Percentiles rank a stretch among this genome's conserved stretches.
Conservation (phyloP, 2,113 vertebrate genomes). For the Asarcornis scutulata region DNA sequence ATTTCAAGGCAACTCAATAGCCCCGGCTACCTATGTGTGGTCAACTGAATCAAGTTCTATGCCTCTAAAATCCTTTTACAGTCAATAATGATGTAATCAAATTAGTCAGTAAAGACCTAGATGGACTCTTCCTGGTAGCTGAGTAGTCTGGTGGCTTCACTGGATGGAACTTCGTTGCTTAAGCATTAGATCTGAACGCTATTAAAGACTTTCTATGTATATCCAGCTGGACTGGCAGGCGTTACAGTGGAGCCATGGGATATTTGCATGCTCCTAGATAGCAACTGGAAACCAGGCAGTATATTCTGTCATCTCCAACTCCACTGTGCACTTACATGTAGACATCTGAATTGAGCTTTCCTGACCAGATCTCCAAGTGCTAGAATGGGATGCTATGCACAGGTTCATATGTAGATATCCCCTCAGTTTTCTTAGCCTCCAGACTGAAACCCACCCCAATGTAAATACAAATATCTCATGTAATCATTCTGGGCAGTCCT, state of each 20-base stretch:
- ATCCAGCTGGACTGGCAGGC: neutral
- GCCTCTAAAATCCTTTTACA: neutral
- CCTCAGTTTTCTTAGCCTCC: neutral
- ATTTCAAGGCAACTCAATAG: neutral
- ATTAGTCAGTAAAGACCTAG: neutral
- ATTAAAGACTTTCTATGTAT: neutral
- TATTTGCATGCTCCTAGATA: neutral
- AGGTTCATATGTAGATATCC: neutral
- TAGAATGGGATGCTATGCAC: neutral
- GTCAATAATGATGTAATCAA: neutral
- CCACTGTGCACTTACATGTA: neutral
- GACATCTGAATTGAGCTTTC: neutral
- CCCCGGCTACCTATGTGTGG: neutral
- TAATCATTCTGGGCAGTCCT: neutral
- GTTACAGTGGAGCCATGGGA: neutral
- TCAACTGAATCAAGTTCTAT: neutral
- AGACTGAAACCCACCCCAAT: neutral
- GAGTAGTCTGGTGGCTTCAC: neutral
- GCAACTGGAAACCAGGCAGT: neutral
- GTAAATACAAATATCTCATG: neutral
- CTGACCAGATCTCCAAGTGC: neutral
- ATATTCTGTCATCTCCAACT: neutral
- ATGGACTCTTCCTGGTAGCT: neutral
- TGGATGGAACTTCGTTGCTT: neutral
- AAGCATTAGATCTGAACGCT: neutral